Evolutionary conservation across 2,797 vertebrate species (phyloP).

Genomic region (Dromococcyx pavoninus): DNA sequence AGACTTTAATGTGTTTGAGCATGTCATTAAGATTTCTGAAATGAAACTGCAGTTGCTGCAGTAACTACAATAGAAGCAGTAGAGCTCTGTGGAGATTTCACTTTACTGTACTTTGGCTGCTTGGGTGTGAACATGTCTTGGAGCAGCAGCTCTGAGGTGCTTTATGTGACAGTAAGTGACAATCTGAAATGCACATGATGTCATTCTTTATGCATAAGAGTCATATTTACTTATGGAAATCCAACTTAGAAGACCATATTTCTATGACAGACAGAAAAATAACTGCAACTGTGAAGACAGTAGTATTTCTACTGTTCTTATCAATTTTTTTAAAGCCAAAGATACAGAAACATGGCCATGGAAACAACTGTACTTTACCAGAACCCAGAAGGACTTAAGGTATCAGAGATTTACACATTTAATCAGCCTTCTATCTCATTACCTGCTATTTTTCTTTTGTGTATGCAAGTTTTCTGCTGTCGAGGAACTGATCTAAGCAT

Average conservation of each 20-base stretch:
- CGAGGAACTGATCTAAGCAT: constrained; percentile 15
- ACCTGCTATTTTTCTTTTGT: background rate
- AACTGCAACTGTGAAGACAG: background rate
- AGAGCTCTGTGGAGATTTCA: background rate
- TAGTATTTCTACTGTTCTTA: background rate
- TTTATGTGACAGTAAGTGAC: background rate
- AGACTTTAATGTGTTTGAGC: background rate
- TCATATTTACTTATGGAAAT: background rate
- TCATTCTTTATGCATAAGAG: background rate
- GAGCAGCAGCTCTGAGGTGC: background rate
- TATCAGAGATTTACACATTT: background rate
- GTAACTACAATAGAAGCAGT: rapidly evolving
- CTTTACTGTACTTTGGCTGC: background rate
- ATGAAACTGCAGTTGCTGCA: background rate
- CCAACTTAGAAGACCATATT: background rate
- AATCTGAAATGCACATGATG: background rate
- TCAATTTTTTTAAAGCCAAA: background rate
- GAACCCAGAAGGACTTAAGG: background rate
- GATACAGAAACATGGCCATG: background rate
- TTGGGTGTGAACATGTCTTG: background rate
- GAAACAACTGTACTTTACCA: background rate
- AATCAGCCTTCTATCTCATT: background rate
- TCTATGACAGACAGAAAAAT: background rate
- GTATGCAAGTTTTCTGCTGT: constrained; percentile 10
- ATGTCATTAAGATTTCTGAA: background rate